Percentiles rank a stretch among this genome's conserved stretches.
These are phyloP conservation scores for Empis livida DNA, from an alignment of 2,888 invertebrate genomes.

Conservation along the genomic window DNA sequence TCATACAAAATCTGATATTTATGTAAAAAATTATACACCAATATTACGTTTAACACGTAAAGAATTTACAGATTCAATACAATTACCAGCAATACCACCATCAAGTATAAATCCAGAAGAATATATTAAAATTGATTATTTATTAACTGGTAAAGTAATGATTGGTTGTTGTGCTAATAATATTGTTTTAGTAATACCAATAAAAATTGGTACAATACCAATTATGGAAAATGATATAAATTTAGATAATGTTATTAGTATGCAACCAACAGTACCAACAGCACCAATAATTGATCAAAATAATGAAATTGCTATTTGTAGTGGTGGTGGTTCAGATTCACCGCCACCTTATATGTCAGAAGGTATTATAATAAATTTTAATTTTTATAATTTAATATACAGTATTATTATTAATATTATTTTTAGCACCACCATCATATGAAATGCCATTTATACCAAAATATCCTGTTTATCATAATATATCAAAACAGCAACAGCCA, in stretches of 20 bases:
- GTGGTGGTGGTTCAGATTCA: neutral
- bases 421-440: no score
- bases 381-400: neutral
- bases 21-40: constrained; percentile 37
- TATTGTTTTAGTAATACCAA: constrained; percentile 24
- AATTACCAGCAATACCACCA: constrained; percentile 54
- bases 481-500: neutral
- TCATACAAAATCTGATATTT: constrained; percentile 16
- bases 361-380: neutral
- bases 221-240: constrained; percentile 8
- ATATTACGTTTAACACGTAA: constrained; percentile 42
- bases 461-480: constrained; percentile 8
- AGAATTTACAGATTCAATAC: constrained; percentile 43
- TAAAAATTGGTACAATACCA: constrained; percentile 25
- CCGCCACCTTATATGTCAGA: neutral
- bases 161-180: constrained; percentile 27
- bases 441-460: constrained; percentile 6
- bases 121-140: constrained; percentile 27
- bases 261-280: constrained; percentile 3
- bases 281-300: no score
- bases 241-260: constrained; percentile 1
- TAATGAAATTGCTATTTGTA: neutral
- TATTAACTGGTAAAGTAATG: constrained; percentile 23
- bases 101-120: constrained; percentile 41
- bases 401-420: no score